Evolutionary conservation across 2,113 vertebrate species (phyloP).

Genomic region (Nanorana parkeri): DNA sequence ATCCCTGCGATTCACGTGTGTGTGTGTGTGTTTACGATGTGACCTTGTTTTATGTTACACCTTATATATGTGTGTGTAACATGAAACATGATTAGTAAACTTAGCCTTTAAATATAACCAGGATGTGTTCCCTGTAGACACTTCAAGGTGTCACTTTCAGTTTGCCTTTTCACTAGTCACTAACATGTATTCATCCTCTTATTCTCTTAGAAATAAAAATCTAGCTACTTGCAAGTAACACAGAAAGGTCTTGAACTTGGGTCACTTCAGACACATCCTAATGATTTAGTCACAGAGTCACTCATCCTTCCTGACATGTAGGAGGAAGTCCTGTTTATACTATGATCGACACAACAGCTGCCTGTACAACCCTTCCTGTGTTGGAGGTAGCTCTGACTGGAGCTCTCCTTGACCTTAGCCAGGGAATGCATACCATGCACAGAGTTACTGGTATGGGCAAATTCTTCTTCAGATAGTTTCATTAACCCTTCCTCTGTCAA

Average conservation of each 20-base stretch:
- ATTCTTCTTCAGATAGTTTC: not conserved
- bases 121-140: too few species aligned
- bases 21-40: too few species aligned
- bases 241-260: conserved; percentile 40
- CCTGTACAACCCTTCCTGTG: conserved; percentile 57
- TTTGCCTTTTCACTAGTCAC: too few species aligned
- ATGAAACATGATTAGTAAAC: too few species aligned
- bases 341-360: conserved; percentile 56
- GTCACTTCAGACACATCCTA: conserved; percentile 40
- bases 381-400: conserved; percentile 47
- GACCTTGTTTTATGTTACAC: too few species aligned
- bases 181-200: too few species aligned
- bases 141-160: too few species aligned
- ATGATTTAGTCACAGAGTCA: conserved; percentile 31
- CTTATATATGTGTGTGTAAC: too few species aligned
- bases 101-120: too few species aligned
- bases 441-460: conserved; percentile 6
- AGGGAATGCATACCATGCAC: conserved; percentile 3
- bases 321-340: conserved; percentile 57
- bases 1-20: too few species aligned
- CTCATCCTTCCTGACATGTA: conserved; percentile 56
- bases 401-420: conserved; percentile 52
- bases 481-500: conserved; percentile 16
- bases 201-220: not conserved
- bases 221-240: not conserved